phyloP scores from a whole-genome alignment of 2,797 vertebrate genomes.

The Trachurus trachurus region DNA sequence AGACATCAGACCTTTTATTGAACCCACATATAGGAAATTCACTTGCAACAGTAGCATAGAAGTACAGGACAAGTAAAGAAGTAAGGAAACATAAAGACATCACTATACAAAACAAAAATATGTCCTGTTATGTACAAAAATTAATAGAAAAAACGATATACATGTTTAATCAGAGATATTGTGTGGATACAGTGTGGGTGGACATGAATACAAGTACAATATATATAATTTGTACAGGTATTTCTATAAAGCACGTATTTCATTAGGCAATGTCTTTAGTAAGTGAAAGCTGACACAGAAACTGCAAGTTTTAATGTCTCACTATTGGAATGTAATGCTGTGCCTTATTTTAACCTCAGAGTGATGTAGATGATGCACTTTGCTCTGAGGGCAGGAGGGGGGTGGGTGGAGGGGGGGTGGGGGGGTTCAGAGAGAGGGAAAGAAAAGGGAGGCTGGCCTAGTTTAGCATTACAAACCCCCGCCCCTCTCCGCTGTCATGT shows the following conservation, averaged over 20 bases:
- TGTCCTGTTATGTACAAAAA: no score
- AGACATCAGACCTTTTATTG: no score
- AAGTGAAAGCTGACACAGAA: no score
- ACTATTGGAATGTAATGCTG: slow-evolving; percentile 10
- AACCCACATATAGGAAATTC: no score
- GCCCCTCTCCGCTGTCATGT: slow-evolving; percentile 54
- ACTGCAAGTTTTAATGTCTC: slow-evolving; percentile 19
- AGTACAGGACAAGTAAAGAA: no score
- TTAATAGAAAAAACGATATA: no score
- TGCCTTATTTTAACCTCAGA: slow-evolving; percentile 39
- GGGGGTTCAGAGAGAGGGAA: slow-evolving; percentile 14
- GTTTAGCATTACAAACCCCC: slow-evolving; percentile 73
- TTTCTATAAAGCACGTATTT: neutral
- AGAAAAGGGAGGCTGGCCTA: slow-evolving; percentile 64
- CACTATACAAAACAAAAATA: no score
- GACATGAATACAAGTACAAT: no score
- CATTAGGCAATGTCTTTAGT: neutral
- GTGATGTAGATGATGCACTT: slow-evolving; percentile 61
- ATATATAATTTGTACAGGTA: no score
- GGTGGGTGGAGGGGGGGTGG: slow-evolving; percentile 1
- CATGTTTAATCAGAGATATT: neutral
- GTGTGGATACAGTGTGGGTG: no score
- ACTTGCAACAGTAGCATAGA: no score
- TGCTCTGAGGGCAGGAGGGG: slow-evolving; percentile 41
- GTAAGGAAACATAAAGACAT: no score